A percentile compares a stretch with the other conserved stretches of the same genome.
phyloP scores from a whole-genome alignment of 2,888 invertebrate genomes.

The Ypsolopha scabrella region DNA sequence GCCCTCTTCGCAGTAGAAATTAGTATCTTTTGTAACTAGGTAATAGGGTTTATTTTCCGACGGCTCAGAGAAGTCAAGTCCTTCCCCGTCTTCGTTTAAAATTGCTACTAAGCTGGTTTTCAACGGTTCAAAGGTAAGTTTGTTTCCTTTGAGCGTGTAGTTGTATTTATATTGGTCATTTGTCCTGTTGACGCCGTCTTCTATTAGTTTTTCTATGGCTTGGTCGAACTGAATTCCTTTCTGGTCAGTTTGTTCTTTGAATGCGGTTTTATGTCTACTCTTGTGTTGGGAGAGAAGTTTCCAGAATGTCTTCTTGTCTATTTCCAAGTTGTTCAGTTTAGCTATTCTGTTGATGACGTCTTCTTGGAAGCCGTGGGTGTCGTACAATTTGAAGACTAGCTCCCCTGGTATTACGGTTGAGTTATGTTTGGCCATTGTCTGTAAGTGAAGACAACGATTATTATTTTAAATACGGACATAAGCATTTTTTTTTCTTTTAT shows the following conservation, averaged over 20 bases:
- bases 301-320: slow-evolving; percentile 72
- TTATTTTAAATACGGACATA: no score
- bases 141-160: slow-evolving; percentile 49
- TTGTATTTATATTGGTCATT: slow-evolving; percentile 76
- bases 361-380: slow-evolving; percentile 82
- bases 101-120: slow-evolving; percentile 69
- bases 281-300: slow-evolving; percentile 65
- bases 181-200: slow-evolving; percentile 61
- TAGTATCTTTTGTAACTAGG: slow-evolving; percentile 78
- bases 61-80: slow-evolving; percentile 50
- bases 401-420: slow-evolving; percentile 70
- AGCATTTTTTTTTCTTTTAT: no score
- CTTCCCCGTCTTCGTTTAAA: slow-evolving; percentile 63
- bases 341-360: slow-evolving; percentile 77
- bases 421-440: slow-evolving; percentile 45
- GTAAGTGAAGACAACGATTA: slow-evolving; percentile 10
- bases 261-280: slow-evolving; percentile 54
- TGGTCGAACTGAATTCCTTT: slow-evolving; percentile 43
- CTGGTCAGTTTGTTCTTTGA: slow-evolving; percentile 40
- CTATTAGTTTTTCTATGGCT: slow-evolving; percentile 51
- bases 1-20: slow-evolving; percentile 83
- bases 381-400: slow-evolving; percentile 80
- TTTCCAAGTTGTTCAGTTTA: slow-evolving; percentile 69
- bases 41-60: slow-evolving; percentile 55
- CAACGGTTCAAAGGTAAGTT: slow-evolving; percentile 68